Percentiles rank a stretch among this genome's conserved stretches.
phyloP scores from a whole-genome alignment of 2,888 invertebrate genomes.

The Meteorus colon region DNA sequence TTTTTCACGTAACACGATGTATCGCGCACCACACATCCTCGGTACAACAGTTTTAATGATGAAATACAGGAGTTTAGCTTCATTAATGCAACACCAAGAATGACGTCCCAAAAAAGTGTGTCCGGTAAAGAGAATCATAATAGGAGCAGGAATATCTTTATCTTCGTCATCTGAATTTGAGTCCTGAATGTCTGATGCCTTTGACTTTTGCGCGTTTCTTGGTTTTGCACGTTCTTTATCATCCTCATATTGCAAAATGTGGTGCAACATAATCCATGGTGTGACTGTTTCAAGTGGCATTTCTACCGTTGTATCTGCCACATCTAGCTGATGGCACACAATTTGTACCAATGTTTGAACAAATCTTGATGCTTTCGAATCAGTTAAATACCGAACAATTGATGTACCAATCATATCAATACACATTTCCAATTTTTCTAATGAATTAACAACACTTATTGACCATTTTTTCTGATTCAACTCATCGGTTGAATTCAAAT shows the following conservation, averaged over 20 bases:
- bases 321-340: constrained; percentile 85
- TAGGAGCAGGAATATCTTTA: constrained; percentile 81
- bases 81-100: constrained; percentile 85
- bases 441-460: constrained; percentile 72
- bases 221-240: constrained; percentile 78
- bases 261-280: constrained; percentile 90
- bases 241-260: constrained; percentile 83
- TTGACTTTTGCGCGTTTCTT: constrained; percentile 47
- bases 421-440: constrained; percentile 75
- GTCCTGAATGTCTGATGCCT: constrained; percentile 58
- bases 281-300: constrained; percentile 82
- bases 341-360: constrained; percentile 85
- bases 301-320: constrained; percentile 78
- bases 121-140: constrained; percentile 85
- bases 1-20: constrained; percentile 79
- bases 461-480: constrained; percentile 74
- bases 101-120: constrained; percentile 89
- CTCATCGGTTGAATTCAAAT: constrained; percentile 74
- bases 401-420: constrained; percentile 75
- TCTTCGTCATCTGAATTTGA: constrained; percentile 70
- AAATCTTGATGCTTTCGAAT: constrained; percentile 79
- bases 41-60: constrained; percentile 85
- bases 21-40: constrained; percentile 79
- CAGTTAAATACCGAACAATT: constrained; percentile 75
- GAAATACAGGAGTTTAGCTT: constrained; percentile 86